Conservation (phyloP, 53 echinoderm and acorn worm genomes). For the Patiria pectinifera region DNA sequence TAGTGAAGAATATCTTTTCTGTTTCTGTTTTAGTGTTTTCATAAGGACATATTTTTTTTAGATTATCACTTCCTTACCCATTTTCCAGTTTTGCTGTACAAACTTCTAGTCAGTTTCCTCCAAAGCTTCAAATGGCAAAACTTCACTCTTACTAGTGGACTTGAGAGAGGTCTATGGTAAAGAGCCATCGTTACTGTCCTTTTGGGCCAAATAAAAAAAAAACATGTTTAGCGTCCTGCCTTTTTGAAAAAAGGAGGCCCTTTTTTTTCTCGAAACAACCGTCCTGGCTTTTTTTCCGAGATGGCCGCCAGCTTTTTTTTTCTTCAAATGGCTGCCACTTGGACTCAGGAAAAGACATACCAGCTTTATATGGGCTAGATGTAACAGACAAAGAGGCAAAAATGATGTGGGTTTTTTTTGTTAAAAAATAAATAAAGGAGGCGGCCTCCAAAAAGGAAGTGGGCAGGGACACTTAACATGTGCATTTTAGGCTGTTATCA, state of each 20-base stretch:
- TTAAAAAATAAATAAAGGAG: background rate
- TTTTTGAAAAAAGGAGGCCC: no score
- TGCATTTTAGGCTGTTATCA: background rate
- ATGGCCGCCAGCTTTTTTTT: no score
- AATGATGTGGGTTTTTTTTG: background rate
- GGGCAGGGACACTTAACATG: background rate
- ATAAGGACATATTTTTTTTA: background rate
- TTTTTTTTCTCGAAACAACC: no score
- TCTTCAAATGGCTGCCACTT: no score
- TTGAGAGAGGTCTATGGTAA: background rate
- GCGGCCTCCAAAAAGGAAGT: background rate
- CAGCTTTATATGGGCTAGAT: no score
- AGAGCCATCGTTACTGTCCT: conserved; percentile 7
- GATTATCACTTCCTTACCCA: conserved; percentile 64
- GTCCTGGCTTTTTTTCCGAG: no score
- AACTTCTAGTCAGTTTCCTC: conserved; percentile 65
- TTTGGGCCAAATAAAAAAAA: background rate
- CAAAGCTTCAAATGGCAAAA: conserved; percentile 26
- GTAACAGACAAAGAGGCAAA: no score
- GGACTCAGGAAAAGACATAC: no score
- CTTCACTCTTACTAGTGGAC: background rate
- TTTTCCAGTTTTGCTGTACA: conserved; percentile 81
- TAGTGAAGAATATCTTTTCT: no score
- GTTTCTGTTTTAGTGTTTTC: background rate
- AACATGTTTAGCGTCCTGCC: no score